phyloP scores from a whole-genome alignment of 2,888 invertebrate genomes.

The Lithodes maja region DNA sequence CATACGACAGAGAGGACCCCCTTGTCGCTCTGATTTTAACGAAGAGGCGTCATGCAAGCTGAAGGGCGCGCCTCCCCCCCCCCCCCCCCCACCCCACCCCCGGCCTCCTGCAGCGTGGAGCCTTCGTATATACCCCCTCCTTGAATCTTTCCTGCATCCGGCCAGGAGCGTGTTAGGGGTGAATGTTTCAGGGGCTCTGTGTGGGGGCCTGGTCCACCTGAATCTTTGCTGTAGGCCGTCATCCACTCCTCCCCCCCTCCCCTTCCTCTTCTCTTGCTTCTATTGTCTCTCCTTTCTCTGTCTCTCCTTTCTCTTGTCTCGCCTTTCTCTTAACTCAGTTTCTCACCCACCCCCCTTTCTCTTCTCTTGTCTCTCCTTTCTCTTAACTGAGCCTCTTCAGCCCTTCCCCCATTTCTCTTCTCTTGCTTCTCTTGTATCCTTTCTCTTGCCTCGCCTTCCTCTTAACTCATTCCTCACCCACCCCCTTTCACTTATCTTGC shows the following conservation, averaged over 20 bases:
- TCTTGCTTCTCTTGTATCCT: too few species aligned
- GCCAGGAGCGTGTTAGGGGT: slow-evolving; percentile 37
- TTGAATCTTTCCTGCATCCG: slow-evolving; percentile 38
- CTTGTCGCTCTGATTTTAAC: too few species aligned
- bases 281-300: too few species aligned
- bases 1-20: too few species aligned
- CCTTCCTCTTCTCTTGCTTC: not conserved
- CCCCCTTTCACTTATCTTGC: too few species aligned
- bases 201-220: slow-evolving; percentile 5
- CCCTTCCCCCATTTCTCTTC: too few species aligned
- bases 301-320: not conserved
- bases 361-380: not conserved
- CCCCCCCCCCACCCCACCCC: too few species aligned
- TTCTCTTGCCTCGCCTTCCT: too few species aligned
- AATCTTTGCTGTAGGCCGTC: slow-evolving; percentile 19
- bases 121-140: not conserved
- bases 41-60: not conserved
- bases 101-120: too few species aligned
- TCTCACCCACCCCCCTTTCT: not conserved
- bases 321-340: not conserved
- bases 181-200: slow-evolving; percentile 35
- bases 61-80: not conserved
- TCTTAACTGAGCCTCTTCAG: too few species aligned
- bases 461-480: too few species aligned
- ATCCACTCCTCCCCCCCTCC: not conserved